Conservation (phyloP, 2,888 invertebrate genomes). For the Acanthopleura granulata region DNA sequence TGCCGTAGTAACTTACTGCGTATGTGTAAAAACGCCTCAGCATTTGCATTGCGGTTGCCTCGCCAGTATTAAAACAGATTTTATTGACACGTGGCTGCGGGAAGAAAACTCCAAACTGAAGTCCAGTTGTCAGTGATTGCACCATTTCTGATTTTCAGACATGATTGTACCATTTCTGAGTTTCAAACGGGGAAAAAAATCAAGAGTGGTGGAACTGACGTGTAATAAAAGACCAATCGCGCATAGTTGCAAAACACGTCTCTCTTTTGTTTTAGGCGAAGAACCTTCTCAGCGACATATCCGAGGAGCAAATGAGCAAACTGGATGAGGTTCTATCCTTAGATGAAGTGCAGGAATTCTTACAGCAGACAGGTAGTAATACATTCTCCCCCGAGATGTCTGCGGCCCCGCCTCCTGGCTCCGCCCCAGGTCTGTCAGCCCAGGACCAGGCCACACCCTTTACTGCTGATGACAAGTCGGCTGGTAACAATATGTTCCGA, state of each 20-base stretch:
- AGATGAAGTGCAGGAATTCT: conserved; percentile 49
- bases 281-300: conserved; percentile 56
- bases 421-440: not conserved
- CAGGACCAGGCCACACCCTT: not conserved
- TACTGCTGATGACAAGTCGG: not conserved
- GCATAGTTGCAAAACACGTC: not conserved
- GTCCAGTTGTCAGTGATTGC: too few species aligned
- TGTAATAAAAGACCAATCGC: not conserved
- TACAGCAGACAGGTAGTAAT: conserved; percentile 41
- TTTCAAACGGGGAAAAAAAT: too few species aligned
- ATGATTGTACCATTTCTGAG: too few species aligned
- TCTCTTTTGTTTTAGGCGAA: conserved; percentile 27
- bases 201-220: too few species aligned
- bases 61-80: too few species aligned
- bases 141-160: too few species aligned
- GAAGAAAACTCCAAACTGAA: too few species aligned
- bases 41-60: too few species aligned
- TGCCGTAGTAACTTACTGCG: too few species aligned
- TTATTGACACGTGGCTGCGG: too few species aligned
- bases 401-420: not conserved
- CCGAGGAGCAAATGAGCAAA: conserved; percentile 56
- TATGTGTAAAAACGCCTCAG: too few species aligned
- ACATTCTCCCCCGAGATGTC: not conserved
- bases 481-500: not conserved
- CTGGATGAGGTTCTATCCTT: conserved; percentile 56